Percentiles rank a stretch among this genome's conserved stretches.
Conservation (phyloP, 2,888 invertebrate genomes). For the Mythimna lalbum region DNA sequence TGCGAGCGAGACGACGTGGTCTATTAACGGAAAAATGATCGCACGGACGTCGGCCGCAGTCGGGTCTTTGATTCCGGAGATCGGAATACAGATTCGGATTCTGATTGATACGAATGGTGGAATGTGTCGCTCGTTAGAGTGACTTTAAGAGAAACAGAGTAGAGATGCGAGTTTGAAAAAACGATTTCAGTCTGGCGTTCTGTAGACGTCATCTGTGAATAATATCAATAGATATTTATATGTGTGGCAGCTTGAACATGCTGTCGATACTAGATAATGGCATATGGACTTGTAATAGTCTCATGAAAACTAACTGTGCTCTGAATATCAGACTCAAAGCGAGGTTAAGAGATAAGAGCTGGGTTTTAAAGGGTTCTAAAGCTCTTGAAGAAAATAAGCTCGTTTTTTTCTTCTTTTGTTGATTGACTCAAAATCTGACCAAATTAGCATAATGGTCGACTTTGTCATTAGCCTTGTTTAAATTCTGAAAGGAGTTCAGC, state of each 20-base stretch:
- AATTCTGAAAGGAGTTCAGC: too few relatives aligned
- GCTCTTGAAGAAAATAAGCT: neutral
- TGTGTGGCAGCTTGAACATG: neutral
- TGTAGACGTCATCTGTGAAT: slow-evolving; percentile 23
- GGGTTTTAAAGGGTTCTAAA: neutral
- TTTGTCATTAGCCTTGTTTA: too few relatives aligned
- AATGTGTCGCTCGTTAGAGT: slow-evolving; percentile 44
- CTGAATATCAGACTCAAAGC: neutral
- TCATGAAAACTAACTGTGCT: slow-evolving; percentile 32
- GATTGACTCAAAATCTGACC: neutral
- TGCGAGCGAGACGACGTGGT: slow-evolving; percentile 79
- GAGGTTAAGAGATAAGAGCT: neutral
- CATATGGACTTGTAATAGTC: slow-evolving; percentile 15
- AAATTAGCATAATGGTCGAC: neutral
- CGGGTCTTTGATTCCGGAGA: slow-evolving; percentile 60
- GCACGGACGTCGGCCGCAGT: slow-evolving; percentile 61
- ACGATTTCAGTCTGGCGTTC: slow-evolving; percentile 11
- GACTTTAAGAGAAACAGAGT: slow-evolving; percentile 18
- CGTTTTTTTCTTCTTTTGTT: too few relatives aligned
- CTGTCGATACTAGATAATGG: slow-evolving; percentile 7
- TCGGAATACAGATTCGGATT: slow-evolving; percentile 53
- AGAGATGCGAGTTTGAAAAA: slow-evolving; percentile 37
- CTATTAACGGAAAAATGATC: slow-evolving; percentile 89
- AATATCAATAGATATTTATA: slow-evolving; percentile 5
- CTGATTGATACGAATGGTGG: slow-evolving; percentile 57